phyloP scores from a whole-genome alignment of 2,888 invertebrate genomes.

The Drosophila nr. medialis region DNA sequence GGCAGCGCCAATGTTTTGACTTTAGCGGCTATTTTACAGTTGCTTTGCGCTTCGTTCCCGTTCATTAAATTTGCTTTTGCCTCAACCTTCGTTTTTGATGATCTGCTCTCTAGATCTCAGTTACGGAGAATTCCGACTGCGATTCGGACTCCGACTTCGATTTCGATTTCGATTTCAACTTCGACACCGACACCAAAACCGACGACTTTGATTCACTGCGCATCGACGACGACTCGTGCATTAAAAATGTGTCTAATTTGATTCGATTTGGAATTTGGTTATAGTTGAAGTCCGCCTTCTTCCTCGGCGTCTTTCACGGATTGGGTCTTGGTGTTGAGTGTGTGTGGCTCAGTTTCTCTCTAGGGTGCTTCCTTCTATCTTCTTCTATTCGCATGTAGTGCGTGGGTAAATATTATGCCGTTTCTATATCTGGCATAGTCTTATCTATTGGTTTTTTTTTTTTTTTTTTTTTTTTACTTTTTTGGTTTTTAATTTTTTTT shows the following conservation, averaged over 20 bases:
- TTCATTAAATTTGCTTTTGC: constrained; percentile 83
- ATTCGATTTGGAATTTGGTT: not conserved
- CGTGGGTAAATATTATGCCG: constrained; percentile 37
- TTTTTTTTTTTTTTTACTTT: constrained; percentile 28
- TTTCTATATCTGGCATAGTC: constrained; percentile 55
- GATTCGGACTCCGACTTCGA: constrained; percentile 33
- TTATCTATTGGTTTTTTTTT: constrained; percentile 49
- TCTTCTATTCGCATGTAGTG: constrained; percentile 42
- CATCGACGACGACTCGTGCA: constrained; percentile 26
- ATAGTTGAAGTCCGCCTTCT: not conserved
- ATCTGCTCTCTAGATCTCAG: constrained; percentile 14
- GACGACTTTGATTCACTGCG: constrained; percentile 19
- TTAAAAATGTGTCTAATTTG: constrained; percentile 19
- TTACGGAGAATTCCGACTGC: constrained; percentile 24
- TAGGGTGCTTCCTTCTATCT: constrained; percentile 9
- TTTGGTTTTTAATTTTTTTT: constrained; percentile 48
- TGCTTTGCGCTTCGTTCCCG: constrained; percentile 69
- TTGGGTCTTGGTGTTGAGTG: constrained; percentile 5
- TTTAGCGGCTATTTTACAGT: constrained; percentile 61
- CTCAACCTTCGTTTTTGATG: constrained; percentile 28
- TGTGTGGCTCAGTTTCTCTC: constrained; percentile 2
- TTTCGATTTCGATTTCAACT: constrained; percentile 27
- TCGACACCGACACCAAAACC: constrained; percentile 18
- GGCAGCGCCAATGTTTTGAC: constrained; percentile 59
- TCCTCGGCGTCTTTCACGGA: not conserved